Conservation (phyloP, 1,140 invertebrate species). For the Hycleus phaleratus region DNA sequence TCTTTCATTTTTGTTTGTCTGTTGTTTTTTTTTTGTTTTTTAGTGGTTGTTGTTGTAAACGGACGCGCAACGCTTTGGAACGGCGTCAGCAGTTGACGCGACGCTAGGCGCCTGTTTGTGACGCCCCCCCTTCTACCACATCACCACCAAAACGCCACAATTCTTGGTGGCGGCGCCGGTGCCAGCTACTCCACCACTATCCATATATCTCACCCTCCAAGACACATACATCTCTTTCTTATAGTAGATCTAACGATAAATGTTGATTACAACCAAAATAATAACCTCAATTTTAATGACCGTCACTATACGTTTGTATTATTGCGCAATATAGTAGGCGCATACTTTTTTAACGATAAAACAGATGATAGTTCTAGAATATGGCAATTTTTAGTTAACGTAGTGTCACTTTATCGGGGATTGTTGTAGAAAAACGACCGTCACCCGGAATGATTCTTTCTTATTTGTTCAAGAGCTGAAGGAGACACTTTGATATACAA, state of each 20-base stretch:
- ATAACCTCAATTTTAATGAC: too few relatives aligned
- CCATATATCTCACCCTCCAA: not conserved
- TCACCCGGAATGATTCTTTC: conserved; percentile 14
- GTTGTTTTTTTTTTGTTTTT: too few relatives aligned
- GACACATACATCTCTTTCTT: not conserved
- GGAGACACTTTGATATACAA: conserved; percentile 23
- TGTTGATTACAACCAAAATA: too few relatives aligned
- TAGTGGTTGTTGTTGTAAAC: not conserved
- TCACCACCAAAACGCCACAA: not conserved
- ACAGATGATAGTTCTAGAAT: not conserved
- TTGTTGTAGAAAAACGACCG: conserved; percentile 5
- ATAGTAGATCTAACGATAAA: too few relatives aligned
- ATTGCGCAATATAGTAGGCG: too few relatives aligned
- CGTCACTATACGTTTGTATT: too few relatives aligned
- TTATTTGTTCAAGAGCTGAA: conserved; percentile 24
- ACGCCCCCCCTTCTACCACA: conserved; percentile 22
- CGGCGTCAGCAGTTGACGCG: conserved; percentile 37
- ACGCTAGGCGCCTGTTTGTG: conserved; percentile 36
- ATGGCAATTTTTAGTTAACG: not conserved
- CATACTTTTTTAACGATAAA: too few relatives aligned
- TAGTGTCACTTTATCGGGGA: not conserved
- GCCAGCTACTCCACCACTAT: conserved; percentile 6
- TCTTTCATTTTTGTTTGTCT: conserved; percentile 8
- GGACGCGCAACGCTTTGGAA: conserved; percentile 28
- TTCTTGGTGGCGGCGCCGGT: conserved; percentile 18